Conservation (phyloP, 1,140 invertebrate genomes). For the Trachelipus rathkii region DNA sequence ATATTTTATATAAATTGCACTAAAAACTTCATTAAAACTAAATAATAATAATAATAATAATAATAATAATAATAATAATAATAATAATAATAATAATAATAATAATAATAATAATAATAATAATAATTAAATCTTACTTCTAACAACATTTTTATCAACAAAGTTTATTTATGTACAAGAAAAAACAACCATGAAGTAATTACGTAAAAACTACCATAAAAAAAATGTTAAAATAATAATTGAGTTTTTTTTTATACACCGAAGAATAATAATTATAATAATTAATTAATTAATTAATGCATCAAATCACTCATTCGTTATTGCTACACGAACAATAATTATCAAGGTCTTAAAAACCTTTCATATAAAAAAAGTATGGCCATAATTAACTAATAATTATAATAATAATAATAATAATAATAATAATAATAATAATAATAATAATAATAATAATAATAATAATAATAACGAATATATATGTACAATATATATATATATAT, state of each 20-base stretch:
- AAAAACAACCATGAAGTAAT: not conserved
- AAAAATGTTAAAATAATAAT: not conserved
- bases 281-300: no score
- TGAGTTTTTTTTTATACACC: not conserved
- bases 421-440: not conserved
- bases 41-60: conserved; percentile 4
- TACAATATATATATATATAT: not conserved
- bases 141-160: conserved; percentile 6
- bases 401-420: conserved; percentile 8
- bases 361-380: not conserved
- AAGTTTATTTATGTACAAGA: conserved; percentile 5
- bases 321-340: no score
- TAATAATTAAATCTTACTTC: not conserved
- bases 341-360: not conserved
- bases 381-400: not conserved
- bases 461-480: not conserved
- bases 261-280: no score
- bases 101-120: conserved; percentile 11
- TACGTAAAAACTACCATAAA: not conserved
- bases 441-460: not conserved
- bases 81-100: conserved; percentile 9
- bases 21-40: not conserved
- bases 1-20: not conserved
- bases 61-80: not conserved
- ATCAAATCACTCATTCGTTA: no score